Base-by-base conservation (phyloP, 2,888 invertebrate species). In the Drosophila barbarae region DNA sequence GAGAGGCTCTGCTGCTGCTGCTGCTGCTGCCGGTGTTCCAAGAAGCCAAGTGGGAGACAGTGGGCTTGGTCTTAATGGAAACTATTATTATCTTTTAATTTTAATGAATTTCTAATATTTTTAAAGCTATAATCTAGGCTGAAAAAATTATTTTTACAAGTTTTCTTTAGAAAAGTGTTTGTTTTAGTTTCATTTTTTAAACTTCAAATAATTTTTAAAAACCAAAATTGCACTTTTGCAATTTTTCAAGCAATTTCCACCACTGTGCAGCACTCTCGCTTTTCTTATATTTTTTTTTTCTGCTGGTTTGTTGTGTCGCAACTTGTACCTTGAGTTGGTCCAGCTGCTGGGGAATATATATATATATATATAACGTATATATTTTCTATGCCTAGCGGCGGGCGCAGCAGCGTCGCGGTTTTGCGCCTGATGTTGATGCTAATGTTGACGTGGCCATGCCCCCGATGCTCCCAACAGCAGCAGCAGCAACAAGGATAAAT, bases 331-430 rank as follows among this genome's bases (percentile, higher is more conserved):
- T 52, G 42, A 63, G 54, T 35, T 54, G 28, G 69, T 42, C 69
- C 66, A 69, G 59, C 59, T 66, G 66, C 44, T 69, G 21, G 55
- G 42, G 7, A 69, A 68, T 30, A 46, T 46, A 46, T 28, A 30
- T 12, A 28, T 6, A 15, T 12, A 44, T 12, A 44, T 15, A 15
- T 15, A 10, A 10, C 3, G 3, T 44, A 30, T 30, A 30, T 46
- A 66, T 66, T 69, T 52, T 50, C 69, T 58, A 58, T 66, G 66
- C 69, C 66, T 66, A 58, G 58, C 49, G 58, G 66, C 66, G 23
- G 28, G 23, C 35, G 41, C 39, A 47, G 26, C 26, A 26, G 28
- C 41, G 67, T 39, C 53, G 69, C 49, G 59, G 60, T 59, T 46
- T 46, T 42, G 34, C 32, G 51, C 65, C 64, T 55, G 60, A 69